These are phyloP conservation scores for Parazoanthus darwini DNA, from an alignment of 92 coral and sea anemone genomes.

Conservation along the genomic window DNA sequence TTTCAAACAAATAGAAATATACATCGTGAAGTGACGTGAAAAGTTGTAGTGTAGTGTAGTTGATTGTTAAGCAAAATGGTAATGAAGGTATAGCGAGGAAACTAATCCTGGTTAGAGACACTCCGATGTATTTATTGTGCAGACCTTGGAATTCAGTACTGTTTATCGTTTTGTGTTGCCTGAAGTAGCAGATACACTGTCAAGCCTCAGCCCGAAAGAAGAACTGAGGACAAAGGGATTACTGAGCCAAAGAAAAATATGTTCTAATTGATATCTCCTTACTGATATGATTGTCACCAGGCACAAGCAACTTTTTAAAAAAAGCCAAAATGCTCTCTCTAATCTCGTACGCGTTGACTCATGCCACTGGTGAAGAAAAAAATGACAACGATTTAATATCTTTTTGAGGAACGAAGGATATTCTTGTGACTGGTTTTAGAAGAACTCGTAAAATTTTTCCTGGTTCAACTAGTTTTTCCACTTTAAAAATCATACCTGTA, in stretches of 20 bases:
- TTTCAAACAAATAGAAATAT: neutral
- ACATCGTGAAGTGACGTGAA: neutral
- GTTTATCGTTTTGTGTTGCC: neutral
- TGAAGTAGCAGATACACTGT: neutral
- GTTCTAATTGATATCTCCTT: neutral
- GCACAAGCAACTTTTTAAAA: neutral
- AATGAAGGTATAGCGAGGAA: neutral
- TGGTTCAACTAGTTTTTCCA: neutral
- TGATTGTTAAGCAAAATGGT: too few species aligned
- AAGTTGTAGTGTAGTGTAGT: neutral
- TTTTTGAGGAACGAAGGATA: neutral
- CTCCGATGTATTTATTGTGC: neutral
- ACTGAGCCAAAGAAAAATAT: slow-evolving; percentile 12
- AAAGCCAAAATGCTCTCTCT: neutral
- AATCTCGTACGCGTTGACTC: neutral
- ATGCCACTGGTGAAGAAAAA: neutral
- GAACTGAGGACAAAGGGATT: neutral
- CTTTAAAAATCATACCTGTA: neutral
- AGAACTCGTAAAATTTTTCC: too few species aligned
- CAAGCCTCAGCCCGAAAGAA: neutral
- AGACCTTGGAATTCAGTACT: neutral
- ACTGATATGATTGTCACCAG: neutral
- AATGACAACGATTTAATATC: too few species aligned
- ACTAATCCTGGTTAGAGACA: neutral
- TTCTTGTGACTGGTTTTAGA: neutral